Conservation (phyloP, 2,888 invertebrate genomes). For the Mimachlamys varia region DNA sequence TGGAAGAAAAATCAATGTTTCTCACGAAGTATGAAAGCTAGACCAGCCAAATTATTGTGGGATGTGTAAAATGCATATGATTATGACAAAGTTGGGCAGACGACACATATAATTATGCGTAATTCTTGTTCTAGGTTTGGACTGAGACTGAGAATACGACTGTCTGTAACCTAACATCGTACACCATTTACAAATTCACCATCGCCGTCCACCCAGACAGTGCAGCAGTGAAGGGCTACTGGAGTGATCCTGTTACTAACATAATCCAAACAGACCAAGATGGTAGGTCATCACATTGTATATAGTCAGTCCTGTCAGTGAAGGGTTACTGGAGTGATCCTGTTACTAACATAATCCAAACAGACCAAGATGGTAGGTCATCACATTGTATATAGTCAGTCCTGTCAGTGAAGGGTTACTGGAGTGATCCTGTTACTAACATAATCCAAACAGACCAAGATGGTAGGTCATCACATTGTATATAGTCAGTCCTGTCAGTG, state of each 20-base stretch:
- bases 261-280: not conserved
- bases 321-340: conserved; percentile 13
- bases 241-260: not conserved
- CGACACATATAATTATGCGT: too few relatives aligned
- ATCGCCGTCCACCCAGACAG: conserved; percentile 7
- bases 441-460: not conserved
- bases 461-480: not conserved
- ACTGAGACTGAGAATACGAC: not conserved
- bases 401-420: conserved; percentile 10
- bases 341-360: not conserved
- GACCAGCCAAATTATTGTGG: too few relatives aligned
- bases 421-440: not conserved
- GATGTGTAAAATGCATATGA: too few relatives aligned
- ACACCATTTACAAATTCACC: not conserved
- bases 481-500: too few relatives aligned
- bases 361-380: not conserved
- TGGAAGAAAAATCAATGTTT: too few relatives aligned
- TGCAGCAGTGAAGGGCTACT: not conserved
- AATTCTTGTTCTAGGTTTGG: not conserved
- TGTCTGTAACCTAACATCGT: not conserved
- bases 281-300: not conserved
- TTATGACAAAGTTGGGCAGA: too few relatives aligned
- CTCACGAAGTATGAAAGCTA: too few relatives aligned
- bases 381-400: too few relatives aligned
- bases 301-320: too few relatives aligned